Conservation (phyloP, 1,140 invertebrate genomes). For the Neodiprion pinetum region DNA sequence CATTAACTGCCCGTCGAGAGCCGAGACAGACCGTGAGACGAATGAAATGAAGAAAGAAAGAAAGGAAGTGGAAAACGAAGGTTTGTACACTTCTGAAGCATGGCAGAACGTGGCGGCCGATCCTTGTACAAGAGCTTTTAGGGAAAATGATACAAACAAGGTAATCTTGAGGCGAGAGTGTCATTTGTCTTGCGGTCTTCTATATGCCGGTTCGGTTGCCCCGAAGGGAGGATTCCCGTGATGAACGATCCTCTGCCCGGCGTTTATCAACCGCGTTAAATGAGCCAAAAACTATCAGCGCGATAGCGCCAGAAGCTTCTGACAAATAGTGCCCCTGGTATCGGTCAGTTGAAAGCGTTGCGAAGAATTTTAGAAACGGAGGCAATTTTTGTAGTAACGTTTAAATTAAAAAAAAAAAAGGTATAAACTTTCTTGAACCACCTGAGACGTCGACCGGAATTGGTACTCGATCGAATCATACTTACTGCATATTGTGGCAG, state of each 20-base stretch:
- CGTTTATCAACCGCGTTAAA: conserved; percentile 17
- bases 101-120: not conserved
- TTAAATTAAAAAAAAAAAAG: no score
- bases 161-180: conserved; percentile 6
- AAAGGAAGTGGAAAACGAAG: not conserved
- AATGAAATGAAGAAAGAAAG: not conserved
- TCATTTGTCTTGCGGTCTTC: conserved; percentile 1
- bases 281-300: conserved; percentile 27
- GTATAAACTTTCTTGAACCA: no score
- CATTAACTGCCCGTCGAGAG: not conserved
- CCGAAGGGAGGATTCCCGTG: conserved; percentile 20
- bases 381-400: not conserved
- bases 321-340: not conserved
- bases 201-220: not conserved
- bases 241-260: conserved; percentile 24
- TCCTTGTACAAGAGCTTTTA: not conserved
- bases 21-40: not conserved
- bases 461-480: not conserved
- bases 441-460: no score
- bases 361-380: not conserved
- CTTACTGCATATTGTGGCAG: not conserved
- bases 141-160: conserved; percentile 3
- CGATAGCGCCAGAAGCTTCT: not conserved
- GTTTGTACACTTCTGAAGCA: not conserved
- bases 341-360: not conserved